Conservation (phyloP, 1,140 invertebrate genomes). For the Maconellicoccus hirsutus region DNA sequence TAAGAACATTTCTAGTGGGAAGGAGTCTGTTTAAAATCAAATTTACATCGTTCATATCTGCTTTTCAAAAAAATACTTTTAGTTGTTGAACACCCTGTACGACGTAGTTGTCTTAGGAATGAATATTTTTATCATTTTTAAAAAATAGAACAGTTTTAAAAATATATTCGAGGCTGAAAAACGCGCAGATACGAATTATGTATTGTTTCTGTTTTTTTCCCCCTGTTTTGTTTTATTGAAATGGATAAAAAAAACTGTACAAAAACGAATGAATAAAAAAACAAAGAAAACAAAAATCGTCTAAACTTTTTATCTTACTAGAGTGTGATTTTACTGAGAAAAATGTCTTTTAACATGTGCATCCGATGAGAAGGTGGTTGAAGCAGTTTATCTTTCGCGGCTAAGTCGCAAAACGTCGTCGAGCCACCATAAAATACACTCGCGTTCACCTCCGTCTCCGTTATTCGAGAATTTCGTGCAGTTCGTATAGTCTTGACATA, state of each 20-base stretch:
- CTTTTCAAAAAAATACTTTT: no score
- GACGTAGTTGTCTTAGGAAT: no score
- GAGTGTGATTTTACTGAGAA: constrained; percentile 13
- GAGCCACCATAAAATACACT: constrained; percentile 15
- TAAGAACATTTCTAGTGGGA: no score
- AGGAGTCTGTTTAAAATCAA: no score
- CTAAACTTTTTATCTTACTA: background rate
- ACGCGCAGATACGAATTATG: no score
- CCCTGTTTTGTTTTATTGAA: no score
- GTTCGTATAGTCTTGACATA: constrained; percentile 14
- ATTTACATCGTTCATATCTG: no score
- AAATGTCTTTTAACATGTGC: constrained; percentile 18
- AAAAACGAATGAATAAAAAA: background rate
- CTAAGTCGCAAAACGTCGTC: background rate
- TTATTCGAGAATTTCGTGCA: background rate
- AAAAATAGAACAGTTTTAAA: no score
- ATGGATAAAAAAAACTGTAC: background rate
- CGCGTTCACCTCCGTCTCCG: background rate
- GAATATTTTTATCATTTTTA: no score
- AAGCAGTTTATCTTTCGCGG: constrained; percentile 11
- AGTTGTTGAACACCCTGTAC: no score
- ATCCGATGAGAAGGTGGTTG: constrained; percentile 14
- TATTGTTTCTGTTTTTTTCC: no score
- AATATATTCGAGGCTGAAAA: no score
- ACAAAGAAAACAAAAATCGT: background rate